A percentile compares a stretch with the other conserved stretches of the same genome.
Conservation (phyloP, 2,797 vertebrate species). For the Alcedo atthis region DNA sequence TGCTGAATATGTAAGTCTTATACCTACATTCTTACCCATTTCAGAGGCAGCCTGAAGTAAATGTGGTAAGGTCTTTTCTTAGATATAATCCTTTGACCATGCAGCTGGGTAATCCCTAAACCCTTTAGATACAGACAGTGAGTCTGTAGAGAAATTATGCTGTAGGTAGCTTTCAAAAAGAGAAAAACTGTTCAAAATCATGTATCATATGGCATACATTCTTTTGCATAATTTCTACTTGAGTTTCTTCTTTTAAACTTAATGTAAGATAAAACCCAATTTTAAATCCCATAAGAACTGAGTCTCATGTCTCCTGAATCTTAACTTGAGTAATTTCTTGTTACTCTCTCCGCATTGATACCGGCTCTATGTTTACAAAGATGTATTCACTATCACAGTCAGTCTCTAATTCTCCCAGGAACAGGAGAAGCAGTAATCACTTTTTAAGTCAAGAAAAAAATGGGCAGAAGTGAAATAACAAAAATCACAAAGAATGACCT, state of each 20-base stretch:
- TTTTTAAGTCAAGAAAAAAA: not conserved
- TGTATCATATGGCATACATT: not conserved
- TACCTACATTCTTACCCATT: not conserved
- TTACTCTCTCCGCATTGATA: not conserved
- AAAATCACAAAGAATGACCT: not conserved
- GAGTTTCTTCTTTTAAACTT: not conserved
- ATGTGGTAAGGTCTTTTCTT: not conserved
- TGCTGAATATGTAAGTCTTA: not conserved
- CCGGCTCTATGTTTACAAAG: not conserved
- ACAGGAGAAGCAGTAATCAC: not conserved
- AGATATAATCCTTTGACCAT: not conserved
- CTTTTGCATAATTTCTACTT: not conserved
- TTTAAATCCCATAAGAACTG: not conserved
- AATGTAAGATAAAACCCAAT: not conserved
- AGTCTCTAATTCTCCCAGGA: not conserved
- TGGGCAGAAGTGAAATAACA: not conserved
- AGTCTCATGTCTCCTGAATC: not conserved
- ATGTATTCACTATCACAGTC: not conserved
- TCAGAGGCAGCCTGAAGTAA: not conserved
- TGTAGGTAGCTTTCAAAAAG: constrained; percentile 11
- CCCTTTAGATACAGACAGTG: not conserved
- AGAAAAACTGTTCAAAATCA: not conserved
- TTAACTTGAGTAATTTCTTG: not conserved
- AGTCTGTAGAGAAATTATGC: not conserved
- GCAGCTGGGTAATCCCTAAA: not conserved